phyloP scores from a whole-genome alignment of 2,797 vertebrate genomes.

The Macropodus opercularis region DNA sequence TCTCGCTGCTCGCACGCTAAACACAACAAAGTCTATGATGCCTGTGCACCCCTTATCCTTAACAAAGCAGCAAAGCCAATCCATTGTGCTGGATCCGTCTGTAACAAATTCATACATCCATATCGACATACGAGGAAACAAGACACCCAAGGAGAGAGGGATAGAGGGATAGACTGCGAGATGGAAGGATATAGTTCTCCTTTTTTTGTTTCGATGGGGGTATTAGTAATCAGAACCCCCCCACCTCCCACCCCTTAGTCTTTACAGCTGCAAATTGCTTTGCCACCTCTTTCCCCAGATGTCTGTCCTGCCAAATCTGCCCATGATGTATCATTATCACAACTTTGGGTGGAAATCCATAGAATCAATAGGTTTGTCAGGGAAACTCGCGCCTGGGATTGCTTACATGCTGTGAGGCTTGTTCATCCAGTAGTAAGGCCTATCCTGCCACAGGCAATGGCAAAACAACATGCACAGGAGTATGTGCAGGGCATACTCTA shows the following conservation, averaged over 20 bases:
- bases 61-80: conserved; percentile 79
- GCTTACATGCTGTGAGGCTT: conserved; percentile 84
- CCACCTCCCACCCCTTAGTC: too few relatives aligned
- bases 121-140: conserved; percentile 72
- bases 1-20: conserved; percentile 57
- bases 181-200: conserved; percentile 62
- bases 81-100: conserved; percentile 71
- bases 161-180: conserved; percentile 58
- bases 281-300: conserved; percentile 81
- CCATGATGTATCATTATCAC: conserved; percentile 90
- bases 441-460: conserved; percentile 80
- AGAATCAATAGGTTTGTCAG: conserved; percentile 88
- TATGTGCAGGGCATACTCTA: conserved; percentile 20
- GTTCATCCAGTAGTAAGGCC: conserved; percentile 80
- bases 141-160: conserved; percentile 64
- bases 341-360: conserved; percentile 90
- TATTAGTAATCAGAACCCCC: conserved; percentile 70
- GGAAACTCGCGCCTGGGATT: conserved; percentile 84
- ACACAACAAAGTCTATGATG: conserved; percentile 72
- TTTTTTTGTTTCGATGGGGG: conserved; percentile 62
- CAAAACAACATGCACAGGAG: conserved; percentile 36
- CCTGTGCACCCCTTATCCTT: conserved; percentile 67
- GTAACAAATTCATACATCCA: conserved; percentile 80
- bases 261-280: conserved; percentile 83
- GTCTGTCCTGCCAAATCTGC: conserved; percentile 84